These are phyloP conservation scores for Nothoprocta perdicaria DNA, from an alignment of 2,113 vertebrate species.

Conservation along the genomic window DNA sequence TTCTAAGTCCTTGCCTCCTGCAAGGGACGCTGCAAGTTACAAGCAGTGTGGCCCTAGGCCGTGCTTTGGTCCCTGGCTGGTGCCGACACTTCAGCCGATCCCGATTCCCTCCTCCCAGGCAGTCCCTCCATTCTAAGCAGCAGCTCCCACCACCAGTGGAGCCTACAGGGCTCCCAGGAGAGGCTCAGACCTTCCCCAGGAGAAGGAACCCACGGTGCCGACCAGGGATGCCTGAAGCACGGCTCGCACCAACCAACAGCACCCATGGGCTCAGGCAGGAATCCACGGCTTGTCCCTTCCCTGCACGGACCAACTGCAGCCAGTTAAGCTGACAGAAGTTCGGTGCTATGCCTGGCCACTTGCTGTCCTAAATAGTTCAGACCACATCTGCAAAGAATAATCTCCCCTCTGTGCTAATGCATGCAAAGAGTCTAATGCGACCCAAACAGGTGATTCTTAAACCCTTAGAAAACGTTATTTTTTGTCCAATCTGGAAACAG, in stretches of 20 bases:
- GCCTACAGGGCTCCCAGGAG: background rate
- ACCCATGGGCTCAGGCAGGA: background rate
- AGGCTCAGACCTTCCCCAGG: background rate
- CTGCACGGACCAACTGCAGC: background rate
- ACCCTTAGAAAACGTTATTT: accelerated
- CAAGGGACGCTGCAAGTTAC: background rate
- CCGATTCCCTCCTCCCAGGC: too few relatives aligned
- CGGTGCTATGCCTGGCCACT: background rate
- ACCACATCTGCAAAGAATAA: background rate
- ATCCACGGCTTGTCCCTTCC: background rate
- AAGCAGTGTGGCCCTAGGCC: background rate
- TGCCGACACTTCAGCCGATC: background rate
- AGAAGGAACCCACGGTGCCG: background rate
- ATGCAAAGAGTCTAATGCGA: background rate
- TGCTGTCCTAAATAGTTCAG: background rate
- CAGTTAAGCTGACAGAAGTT: background rate
- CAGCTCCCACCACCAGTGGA: background rate
- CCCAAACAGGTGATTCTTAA: background rate
- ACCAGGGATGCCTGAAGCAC: background rate
- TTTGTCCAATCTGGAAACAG: background rate
- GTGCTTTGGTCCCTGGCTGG: background rate
- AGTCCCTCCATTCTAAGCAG: too few relatives aligned
- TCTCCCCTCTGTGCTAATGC: background rate
- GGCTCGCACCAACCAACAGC: background rate
- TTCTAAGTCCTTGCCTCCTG: background rate